These are phyloP conservation scores for Glossophaga mutica DNA, from an alignment of 2,797 vertebrate genomes.

Conservation along the genomic window DNA sequence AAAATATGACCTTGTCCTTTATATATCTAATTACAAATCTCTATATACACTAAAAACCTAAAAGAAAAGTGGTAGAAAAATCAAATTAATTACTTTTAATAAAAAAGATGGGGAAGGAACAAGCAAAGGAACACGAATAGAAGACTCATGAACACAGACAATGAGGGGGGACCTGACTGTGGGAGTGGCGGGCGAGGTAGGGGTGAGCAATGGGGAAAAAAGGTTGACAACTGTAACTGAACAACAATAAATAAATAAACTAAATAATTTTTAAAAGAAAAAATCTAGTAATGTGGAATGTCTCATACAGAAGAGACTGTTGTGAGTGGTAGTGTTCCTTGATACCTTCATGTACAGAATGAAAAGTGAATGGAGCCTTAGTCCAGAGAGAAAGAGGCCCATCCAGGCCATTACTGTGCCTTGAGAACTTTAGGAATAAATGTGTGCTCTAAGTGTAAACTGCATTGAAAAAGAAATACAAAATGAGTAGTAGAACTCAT, in stretches of 20 bases:
- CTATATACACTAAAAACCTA: neutral
- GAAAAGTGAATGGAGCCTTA: neutral
- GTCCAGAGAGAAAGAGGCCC: neutral
- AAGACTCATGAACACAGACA: no score
- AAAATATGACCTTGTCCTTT: neutral
- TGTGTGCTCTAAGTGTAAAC: neutral
- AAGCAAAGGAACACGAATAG: no score
- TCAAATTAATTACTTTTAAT: neutral
- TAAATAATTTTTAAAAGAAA: no score
- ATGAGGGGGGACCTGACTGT: no score
- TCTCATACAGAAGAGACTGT: neutral
- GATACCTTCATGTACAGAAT: neutral
- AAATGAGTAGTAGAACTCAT: neutral
- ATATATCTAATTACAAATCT: neutral
- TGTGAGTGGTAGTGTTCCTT: rapidly evolving
- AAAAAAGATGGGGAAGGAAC: neutral
- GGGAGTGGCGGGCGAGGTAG: no score
- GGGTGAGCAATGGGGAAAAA: no score
- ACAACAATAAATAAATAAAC: no score
- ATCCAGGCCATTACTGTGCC: rapidly evolving
- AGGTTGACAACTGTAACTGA: no score
- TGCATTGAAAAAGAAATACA: neutral
- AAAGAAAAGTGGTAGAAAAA: neutral
- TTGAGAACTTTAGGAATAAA: neutral
- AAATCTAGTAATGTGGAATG: neutral